Evolutionary conservation across 92 coral and sea anemone species (phyloP), one percentile per base, ranked within the genome.

Genomic region (Porites evermanni): DNA sequence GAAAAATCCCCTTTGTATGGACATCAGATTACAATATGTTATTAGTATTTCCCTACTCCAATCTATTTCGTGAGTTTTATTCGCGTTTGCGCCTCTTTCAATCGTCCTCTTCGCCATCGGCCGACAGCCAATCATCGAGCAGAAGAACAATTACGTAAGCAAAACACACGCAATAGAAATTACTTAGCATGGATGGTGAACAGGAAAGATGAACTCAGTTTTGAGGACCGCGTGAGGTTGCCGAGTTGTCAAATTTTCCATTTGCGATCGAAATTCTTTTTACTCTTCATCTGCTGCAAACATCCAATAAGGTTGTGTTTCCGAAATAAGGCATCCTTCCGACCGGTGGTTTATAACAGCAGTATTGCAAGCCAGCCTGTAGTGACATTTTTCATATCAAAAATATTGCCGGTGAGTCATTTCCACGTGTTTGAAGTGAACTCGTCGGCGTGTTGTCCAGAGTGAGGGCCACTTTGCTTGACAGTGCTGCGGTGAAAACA

Each of bases 111-210:
- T 61, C 77, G 38, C 66, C 83, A 68, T 78, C 78, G 72, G 18
- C 67, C 63, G 38, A 53, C 68, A 82, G 75, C 98, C 98, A 94
- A 94, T 94, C 96, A 94, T 14, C 78, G 54, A 54, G 86, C 53
- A 76, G 84, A 82, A 65, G 75, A 88, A 73, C 75, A 74, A 90
- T 90, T 90, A 94, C 95, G 98, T 94, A 86, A 94, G 95, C 95
- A 91, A 86, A 79, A 79, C 88, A 92, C 93, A 93, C 98, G 98
- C 93, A 94, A 88, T 94, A 89, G 86, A 88, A 94, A 89, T 89
- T 92, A 83, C 86, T 88, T 76, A 80, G 87, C 91, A 90, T 93
- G 80, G 83, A 79, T 50, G 89, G 75, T 58, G 73, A 92, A 23
- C 93, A 80, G 78, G 50, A 60, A 51, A 70, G 87, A 44, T 75